Evolutionary conservation across 1,140 invertebrate species (phyloP), one percentile per base, ranked within the genome.

Genomic region (Phocides pigmalion): DNA sequence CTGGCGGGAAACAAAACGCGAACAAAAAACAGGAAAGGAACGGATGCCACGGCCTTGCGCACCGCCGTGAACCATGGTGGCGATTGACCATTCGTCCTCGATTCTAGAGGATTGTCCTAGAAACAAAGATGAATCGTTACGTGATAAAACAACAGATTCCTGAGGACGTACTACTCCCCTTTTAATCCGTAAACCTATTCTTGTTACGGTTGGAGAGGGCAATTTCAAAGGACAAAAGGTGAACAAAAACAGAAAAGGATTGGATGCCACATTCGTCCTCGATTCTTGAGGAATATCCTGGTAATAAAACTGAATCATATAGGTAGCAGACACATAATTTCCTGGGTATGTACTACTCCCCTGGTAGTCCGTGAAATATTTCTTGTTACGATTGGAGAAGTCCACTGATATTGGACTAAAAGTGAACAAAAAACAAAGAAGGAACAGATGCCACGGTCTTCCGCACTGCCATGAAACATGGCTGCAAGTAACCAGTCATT

Each of bases 1-100:
- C 39, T 56, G 53, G 44, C 39, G 53, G 53, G 53, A 56, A 56
- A 56, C 39, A 56, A 56, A 53, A 56, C 12, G 35, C 22, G 53
- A 42, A 37, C 39, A 56, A 56, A 56, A 56, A 56, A 56, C 39
- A 56, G 39, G 20, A 56, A 56, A 44, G 37, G 37, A 41, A 56
- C 53, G 53, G 53, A 58, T 58, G 54, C 54, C 41, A 35, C 25
- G 41, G 22, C 54, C 54, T 58, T 58, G 41, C 46, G 16, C 41
- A 28, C 37, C 14, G 14, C 25, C 25, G 12, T 47, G 20, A 22
- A 42, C 53, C 39, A 28, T 56, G 39, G 47, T 15, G 14, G 6
- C 16, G 25, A 25, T 11, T 35, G 32, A 14, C 35, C 35, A 14
- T 5, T 0, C 12, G 12, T 39, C 8, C 3, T 14, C n/a, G n/a